These are phyloP conservation scores for Cephus pulcher DNA, from an alignment of 2,888 invertebrate species.

Conservation along the genomic window DNA sequence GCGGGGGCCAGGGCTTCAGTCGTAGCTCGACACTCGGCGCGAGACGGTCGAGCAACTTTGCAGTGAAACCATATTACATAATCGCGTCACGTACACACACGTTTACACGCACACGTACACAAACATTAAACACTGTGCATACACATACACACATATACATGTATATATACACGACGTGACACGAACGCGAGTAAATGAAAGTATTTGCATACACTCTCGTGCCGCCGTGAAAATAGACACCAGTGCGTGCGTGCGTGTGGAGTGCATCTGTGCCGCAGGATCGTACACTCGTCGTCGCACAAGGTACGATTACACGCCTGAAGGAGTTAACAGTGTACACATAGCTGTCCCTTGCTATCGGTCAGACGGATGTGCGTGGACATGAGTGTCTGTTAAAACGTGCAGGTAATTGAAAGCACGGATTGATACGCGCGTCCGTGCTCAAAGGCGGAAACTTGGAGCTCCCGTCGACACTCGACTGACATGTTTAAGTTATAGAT, in stretches of 20 bases:
- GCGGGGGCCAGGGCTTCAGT: slow-evolving; percentile 30
- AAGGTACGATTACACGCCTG: no score
- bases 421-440: not conserved
- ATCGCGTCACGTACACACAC: slow-evolving; percentile 16
- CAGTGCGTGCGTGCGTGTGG: not conserved
- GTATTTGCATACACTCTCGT: not conserved
- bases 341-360: no score
- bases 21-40: slow-evolving; percentile 43
- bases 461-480: not conserved
- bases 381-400: no score
- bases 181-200: slow-evolving; percentile 9
- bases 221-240: no score
- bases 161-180: slow-evolving; percentile 13
- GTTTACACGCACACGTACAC: slow-evolving; percentile 16
- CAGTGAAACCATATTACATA: slow-evolving; percentile 15
- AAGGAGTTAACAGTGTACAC: no score
- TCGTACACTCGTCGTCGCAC: no score
- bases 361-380: no score
- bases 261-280: no score
- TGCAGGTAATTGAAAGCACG: not conserved
- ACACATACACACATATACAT: slow-evolving; percentile 21
- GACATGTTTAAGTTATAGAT: not conserved
- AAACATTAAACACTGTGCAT: no score
- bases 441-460: not conserved
- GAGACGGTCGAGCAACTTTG: slow-evolving; percentile 36